A percentile compares a stretch with the other conserved stretches of the same genome.
These are phyloP conservation scores for Karalla daura DNA, from an alignment of 2,797 vertebrate genomes.

Conservation along the genomic window DNA sequence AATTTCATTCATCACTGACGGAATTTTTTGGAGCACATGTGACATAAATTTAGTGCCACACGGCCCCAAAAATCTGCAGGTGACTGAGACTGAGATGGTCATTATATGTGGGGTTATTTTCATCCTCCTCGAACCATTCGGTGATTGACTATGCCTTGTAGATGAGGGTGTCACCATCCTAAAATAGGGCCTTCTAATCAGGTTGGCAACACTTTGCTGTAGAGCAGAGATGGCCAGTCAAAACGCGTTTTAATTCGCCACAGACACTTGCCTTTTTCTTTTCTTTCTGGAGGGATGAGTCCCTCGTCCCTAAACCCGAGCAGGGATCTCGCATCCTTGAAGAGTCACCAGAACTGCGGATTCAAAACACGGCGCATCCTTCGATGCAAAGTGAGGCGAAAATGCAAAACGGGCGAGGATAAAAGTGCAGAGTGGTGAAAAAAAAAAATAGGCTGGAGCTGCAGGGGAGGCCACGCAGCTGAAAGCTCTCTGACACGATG, in stretches of 20 bases:
- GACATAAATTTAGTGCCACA: neutral
- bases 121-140: constrained; percentile 25
- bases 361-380: constrained; percentile 55
- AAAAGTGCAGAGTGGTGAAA: constrained; percentile 67
- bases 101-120: constrained; percentile 31
- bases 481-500: constrained; percentile 77
- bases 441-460: constrained; percentile 63
- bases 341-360: constrained; percentile 47
- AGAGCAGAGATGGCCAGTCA: constrained; percentile 45
- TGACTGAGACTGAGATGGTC: constrained; percentile 6
- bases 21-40: too few species aligned
- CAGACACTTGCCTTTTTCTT: constrained; percentile 17
- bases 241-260: constrained; percentile 49
- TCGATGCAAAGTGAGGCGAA: constrained; percentile 69
- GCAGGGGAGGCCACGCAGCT: constrained; percentile 62
- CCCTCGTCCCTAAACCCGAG: constrained; percentile 36
- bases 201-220: constrained; percentile 53
- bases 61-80: too few species aligned
- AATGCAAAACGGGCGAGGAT: constrained; percentile 72
- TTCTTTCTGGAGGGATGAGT: constrained; percentile 28
- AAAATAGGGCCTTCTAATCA: constrained; percentile 63
- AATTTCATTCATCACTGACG: too few species aligned
- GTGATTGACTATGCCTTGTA: constrained; percentile 48
- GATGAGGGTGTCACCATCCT: constrained; percentile 46
- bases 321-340: constrained; percentile 49